Conservation (phyloP, 2,113 vertebrate species). For the Desmodus rotundus region DNA sequence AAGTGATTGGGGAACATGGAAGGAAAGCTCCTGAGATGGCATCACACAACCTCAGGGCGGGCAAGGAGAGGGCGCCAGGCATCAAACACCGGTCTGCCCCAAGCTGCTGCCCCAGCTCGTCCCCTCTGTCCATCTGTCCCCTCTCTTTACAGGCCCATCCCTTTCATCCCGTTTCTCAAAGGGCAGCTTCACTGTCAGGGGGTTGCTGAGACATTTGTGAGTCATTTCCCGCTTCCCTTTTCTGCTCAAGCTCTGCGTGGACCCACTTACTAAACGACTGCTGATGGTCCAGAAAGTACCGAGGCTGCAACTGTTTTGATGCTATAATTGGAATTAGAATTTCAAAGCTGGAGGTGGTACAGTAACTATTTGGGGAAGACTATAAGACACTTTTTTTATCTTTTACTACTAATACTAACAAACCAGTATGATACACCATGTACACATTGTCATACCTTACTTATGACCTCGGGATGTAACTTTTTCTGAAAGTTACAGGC, state of each 20-base stretch:
- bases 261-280: not conserved
- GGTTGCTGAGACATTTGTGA: not conserved
- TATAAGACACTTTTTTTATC: not conserved
- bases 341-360: not conserved
- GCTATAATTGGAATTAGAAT: not conserved
- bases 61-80: not conserved
- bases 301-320: not conserved
- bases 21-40: not conserved
- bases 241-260: not conserved
- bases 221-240: not conserved
- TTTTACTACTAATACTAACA: not conserved
- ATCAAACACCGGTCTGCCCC: not conserved
- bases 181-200: not conserved
- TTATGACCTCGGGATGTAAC: not conserved
- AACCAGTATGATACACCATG: not conserved
- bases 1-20: not conserved
- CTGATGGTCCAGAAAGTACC: not conserved
- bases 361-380: not conserved
- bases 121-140: not conserved
- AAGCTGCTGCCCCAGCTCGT: accelerated
- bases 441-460: not conserved
- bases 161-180: not conserved
- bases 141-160: not conserved
- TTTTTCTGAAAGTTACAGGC: not conserved
- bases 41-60: not conserved